Evolutionary conservation across 1,140 invertebrate genomes (phyloP), one percentile per base, ranked within the genome.

Genomic region (Conus ventricosus): DNA sequence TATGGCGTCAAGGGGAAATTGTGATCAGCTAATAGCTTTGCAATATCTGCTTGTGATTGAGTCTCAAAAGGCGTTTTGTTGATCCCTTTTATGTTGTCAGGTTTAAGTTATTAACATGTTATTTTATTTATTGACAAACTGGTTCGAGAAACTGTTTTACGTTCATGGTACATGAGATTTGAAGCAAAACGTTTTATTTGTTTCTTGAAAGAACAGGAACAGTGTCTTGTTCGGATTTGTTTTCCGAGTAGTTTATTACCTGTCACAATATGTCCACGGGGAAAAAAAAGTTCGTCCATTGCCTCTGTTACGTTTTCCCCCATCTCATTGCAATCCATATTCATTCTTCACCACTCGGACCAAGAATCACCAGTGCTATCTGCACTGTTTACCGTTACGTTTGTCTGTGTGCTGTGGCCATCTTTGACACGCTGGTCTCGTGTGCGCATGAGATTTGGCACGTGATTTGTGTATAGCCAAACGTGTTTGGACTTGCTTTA

Each of bases 391-490:
- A 54, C 27, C 63, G 54, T 84, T 80, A 53, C 13, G 10, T 84
- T 84, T 63, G 81, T 83, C 10, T 83, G 81, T 83, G 82, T 84
- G 82, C 55, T 63, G 82, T 84, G 82, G 20, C 53, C 82, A 63
- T 63, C 53, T 67, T 39, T 84, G 82, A 84, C 82, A 84, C 82
- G 82, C 82, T 20, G 55, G 27, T 84, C 54, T 84, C 55, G 82
- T 39, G 67, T 23, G 13, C 67, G 23, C 67, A 71, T 23, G 55
- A 84, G 82, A 84, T 84, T 67, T 84, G 82, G 82, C 57, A 84
- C 82, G 82, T 84, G 54, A 63, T 39, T 84, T 80, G 25, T 63
- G 54, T 84, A 54, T 63, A 84, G 54, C 82, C 57, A 63, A 63
- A 25, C 82, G 82, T 84, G 67, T 84, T 60, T 60, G 54, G 13